phyloP scores from a whole-genome alignment of 2,113 vertebrate genomes.

The Petromus typicus region DNA sequence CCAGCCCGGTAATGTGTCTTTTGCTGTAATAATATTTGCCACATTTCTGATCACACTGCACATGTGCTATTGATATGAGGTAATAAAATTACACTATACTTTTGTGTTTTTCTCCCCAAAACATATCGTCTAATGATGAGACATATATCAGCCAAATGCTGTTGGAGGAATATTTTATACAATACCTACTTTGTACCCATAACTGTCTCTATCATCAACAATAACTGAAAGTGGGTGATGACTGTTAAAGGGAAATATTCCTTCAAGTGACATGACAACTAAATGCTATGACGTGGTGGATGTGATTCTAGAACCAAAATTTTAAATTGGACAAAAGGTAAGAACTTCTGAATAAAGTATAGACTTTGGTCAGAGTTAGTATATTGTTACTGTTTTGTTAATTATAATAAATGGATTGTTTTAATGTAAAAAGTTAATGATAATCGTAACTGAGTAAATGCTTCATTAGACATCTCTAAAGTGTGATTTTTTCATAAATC shows the following conservation, averaged over 20 bases:
- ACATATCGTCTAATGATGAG: not conserved
- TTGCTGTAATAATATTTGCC: not conserved
- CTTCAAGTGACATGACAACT: not conserved
- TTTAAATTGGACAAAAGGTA: not conserved
- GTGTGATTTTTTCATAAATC: not conserved
- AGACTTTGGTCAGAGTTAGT: not conserved
- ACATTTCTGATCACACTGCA: not conserved
- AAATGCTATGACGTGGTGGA: not conserved
- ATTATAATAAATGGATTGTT: not conserved
- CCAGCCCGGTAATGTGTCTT: not conserved
- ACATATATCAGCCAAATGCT: not conserved
- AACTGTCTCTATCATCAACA: not conserved
- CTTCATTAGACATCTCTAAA: not conserved
- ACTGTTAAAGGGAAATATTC: not conserved
- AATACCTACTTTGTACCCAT: not conserved
- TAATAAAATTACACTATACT: not conserved
- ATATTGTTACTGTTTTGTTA: not conserved
- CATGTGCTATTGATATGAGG: not conserved
- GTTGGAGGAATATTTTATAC: not conserved
- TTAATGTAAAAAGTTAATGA: not conserved
- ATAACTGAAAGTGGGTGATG: not conserved
- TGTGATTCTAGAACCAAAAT: not conserved
- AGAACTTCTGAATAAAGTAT: slow-evolving; percentile 15
- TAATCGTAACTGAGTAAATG: not conserved
- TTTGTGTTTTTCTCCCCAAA: not conserved